Evolutionary conservation across 2,113 vertebrate species (phyloP).

Genomic region (Misgurnus mizolepis): DNA sequence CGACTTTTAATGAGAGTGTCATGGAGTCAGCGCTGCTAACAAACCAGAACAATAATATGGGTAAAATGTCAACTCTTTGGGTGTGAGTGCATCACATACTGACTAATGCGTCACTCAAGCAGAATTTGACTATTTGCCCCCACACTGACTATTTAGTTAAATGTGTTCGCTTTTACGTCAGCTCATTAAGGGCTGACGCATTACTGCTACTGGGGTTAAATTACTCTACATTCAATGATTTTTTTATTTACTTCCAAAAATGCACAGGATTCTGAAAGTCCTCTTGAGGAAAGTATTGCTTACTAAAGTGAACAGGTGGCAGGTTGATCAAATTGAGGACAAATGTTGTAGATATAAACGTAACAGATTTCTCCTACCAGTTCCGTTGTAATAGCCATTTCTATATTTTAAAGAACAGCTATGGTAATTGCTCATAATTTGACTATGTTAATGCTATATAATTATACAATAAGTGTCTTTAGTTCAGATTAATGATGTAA

Average conservation of each 20-base stretch:
- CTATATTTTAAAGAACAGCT: not conserved
- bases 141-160: conserved; percentile 46
- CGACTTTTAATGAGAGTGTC: conserved; percentile 39
- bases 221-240: not conserved
- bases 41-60: conserved; percentile 53
- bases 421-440: conserved; percentile 21
- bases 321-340: not conserved
- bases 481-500: conserved; percentile 8
- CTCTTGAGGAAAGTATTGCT: no score
- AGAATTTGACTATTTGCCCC: conserved; percentile 51
- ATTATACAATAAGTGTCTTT: conserved; percentile 7
- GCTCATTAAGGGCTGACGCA: conserved; percentile 18
- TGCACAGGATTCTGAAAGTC: not conserved
- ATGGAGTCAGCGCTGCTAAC: conserved; percentile 47
- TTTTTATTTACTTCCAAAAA: not conserved
- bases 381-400: conserved; percentile 13
- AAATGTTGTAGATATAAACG: not conserved
- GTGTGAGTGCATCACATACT: conserved; percentile 56
- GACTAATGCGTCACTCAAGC: conserved; percentile 54
- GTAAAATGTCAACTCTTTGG: conserved; percentile 56
- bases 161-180: conserved; percentile 44
- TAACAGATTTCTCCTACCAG: not conserved
- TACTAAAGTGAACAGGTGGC: no score
- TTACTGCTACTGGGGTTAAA: conserved; percentile 33
- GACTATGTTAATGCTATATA: conserved; percentile 10